Evolutionary conservation across 2,797 vertebrate genomes (phyloP).

Genomic region (Bufotes viridis): DNA sequence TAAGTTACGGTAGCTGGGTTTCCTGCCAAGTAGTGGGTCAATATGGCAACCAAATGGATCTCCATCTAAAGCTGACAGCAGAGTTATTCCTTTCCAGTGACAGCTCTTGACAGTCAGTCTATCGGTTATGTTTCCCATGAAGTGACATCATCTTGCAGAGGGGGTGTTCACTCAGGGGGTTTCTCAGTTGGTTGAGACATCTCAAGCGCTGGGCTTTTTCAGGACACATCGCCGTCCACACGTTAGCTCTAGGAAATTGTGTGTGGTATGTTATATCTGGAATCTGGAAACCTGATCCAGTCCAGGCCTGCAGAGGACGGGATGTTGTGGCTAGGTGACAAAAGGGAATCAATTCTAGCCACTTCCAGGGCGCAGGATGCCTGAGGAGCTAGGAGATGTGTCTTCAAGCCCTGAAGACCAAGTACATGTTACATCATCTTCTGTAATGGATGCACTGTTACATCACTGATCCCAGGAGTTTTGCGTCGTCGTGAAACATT

Average conservation of each 20-base stretch:
- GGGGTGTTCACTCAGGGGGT: background rate
- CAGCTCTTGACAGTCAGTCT: no score
- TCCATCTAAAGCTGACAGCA: no score
- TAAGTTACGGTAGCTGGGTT: no score
- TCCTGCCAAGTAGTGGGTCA: background rate
- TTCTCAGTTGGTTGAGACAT: background rate
- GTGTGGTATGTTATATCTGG: slow-evolving; percentile 14
- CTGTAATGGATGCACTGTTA: background rate
- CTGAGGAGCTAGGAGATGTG: background rate
- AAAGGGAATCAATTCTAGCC: slow-evolving; percentile 19
- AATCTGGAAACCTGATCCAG: slow-evolving; percentile 22
- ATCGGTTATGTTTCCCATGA: background rate
- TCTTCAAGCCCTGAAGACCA: background rate
- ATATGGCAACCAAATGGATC: background rate
- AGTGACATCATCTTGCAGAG: background rate
- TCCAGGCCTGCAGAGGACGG: background rate
- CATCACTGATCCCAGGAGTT: background rate
- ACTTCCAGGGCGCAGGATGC: slow-evolving; percentile 18
- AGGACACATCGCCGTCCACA: slow-evolving; percentile 11
- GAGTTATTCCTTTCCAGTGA: no score
- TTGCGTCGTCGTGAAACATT: no score
- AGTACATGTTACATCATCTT: background rate
- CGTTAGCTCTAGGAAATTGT: slow-evolving; percentile 34
- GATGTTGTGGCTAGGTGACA: slow-evolving; percentile 2
- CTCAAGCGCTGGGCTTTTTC: background rate